Base-by-base conservation (phyloP, 2,888 invertebrate genomes). In the Dynastes tityus region DNA sequence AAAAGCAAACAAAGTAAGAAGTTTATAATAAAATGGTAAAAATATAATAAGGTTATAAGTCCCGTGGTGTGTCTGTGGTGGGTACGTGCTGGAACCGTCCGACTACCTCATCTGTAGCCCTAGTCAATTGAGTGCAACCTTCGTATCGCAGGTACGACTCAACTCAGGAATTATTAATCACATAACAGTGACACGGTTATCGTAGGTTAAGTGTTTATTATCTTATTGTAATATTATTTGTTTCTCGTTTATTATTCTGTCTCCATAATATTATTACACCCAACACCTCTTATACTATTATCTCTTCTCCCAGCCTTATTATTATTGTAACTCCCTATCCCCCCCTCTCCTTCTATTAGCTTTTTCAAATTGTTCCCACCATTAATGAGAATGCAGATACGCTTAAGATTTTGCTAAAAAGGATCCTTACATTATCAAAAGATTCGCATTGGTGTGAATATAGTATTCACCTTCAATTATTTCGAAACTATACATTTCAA, bases 51-150 rank as follows among this genome's bases (percentile, higher is more conserved):
- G 61, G 61, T 74, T 27, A 32, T 5, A 74, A 55, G 55, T 74
- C 61, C 73, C 73, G 73, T 74, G 73, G 73, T 73, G 73, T 74
- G 73, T 74, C 73, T 74, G 68, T 79, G 77, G 79, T 77, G 79
- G 79, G 77, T 79, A 77, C 77, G 79, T 79, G 79, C 79, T 77
- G 77, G 77, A 79, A 79, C 79, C 79, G 79, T 79, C 79, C 79
- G 77, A 77, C 79, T 79, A 79, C 79, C 79, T 79, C 79, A 79
- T 79, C 76, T 77, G 77, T 77, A 77, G 77, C 79, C 79, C 79
- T 79, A 79, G 79, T 79, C 79, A 78, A 79, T 79, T 79, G 79
- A 79, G 79, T 77, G 79, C 77, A 77, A 79, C 71, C 76, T 65
- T 76, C 71, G 76, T 79, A 79, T 67, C 77, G 74, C 55, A 77